Evolutionary conservation across 2,888 invertebrate species (phyloP), one percentile per base, ranked within the genome.

Genomic region (Brachypalpus laphriformis): DNA sequence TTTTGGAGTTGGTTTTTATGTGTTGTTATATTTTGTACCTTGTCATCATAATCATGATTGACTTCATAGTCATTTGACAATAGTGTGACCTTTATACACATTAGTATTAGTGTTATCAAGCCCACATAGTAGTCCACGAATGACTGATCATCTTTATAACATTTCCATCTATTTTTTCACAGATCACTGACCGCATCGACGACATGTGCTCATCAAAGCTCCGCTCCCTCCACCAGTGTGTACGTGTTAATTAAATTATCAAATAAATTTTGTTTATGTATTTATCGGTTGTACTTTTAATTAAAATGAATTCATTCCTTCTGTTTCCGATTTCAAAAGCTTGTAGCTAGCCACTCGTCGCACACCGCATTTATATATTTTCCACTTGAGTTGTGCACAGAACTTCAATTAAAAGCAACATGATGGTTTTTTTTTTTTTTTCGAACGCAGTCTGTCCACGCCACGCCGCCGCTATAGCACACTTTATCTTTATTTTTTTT

Each of bases 401-500:
- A 59, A 71, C 47, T 59, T 59, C 59, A 37, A 71, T 59, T 49
- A 47, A 59, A 57, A 47, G 18, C 59, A 37, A 59, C 71, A 49
- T n/a, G 49, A 37, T 45, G 37, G 9, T 42, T 7, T 42, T 56
- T 34, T 70, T 31, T 25, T 25, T 25, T 25, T 5, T 25, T 2
- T 5, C 34, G 49, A 51, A 22, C 16, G 28, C 28, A 16, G 18
- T 45, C 61, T 45, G 11, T 45, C 18, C 45, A 45, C 61, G 37
- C 49, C 49, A 63, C n/a, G 42, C 25, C 61, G 16, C 16, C 16
- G 16, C 42, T 18, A 63, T 9, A 47, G 34, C 20, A 14, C 49
- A 14, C 34, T 49, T 34, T 31, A 20, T 40, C n/a, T 37, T 20
- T 47, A 18, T 8, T 20, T 16, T 3, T 31, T 34, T 18, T 31